Evolutionary conservation across 2,888 invertebrate genomes (phyloP).

Genomic region (Drosophila pseudotakahashii): DNA sequence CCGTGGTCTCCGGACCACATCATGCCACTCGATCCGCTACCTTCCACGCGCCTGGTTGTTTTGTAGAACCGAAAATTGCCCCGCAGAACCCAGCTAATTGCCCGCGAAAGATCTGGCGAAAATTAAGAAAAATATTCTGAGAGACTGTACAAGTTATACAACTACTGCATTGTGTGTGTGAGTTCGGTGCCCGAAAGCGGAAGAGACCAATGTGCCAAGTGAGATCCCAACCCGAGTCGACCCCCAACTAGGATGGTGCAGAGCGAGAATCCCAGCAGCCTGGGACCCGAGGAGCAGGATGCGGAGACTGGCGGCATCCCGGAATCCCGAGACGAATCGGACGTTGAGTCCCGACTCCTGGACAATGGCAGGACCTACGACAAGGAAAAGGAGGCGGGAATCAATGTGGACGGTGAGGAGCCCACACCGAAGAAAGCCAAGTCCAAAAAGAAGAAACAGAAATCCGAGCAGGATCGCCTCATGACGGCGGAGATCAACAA

Average conservation of each 20-base stretch:
- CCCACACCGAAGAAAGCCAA: conserved; percentile 15
- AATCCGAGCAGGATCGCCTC: conserved; percentile 76
- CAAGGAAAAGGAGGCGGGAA: conserved; percentile 24
- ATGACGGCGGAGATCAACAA: conserved; percentile 85
- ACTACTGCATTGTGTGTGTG: conserved; percentile 11
- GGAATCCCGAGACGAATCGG: conserved; percentile 24
- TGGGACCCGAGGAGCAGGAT: conserved; percentile 41
- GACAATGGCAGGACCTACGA: conserved; percentile 62
- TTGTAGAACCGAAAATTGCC: conserved; percentile 24
- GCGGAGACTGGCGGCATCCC: conserved; percentile 4
- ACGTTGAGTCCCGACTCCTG: conserved; percentile 68
- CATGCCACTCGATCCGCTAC: conserved; percentile 68
- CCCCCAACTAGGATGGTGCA: conserved; percentile 55
- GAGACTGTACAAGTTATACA: conserved; percentile 23
- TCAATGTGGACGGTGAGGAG: conserved; percentile 5
- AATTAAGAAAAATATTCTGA: conserved; percentile 64
- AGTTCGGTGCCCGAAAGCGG: conserved; percentile 24
- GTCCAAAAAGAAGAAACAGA: conserved; percentile 63
- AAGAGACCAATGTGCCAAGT: conserved; percentile 49
- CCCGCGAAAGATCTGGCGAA: conserved; percentile 13
- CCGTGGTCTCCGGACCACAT: conserved; percentile 45
- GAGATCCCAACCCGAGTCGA: conserved; percentile 10
- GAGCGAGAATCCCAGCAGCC: conserved; percentile 41
- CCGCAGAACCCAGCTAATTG: conserved; percentile 50
- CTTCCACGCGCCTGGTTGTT: conserved; percentile 65